Conservation (phyloP, 2,888 invertebrate species). For the Pollenia angustigena region DNA sequence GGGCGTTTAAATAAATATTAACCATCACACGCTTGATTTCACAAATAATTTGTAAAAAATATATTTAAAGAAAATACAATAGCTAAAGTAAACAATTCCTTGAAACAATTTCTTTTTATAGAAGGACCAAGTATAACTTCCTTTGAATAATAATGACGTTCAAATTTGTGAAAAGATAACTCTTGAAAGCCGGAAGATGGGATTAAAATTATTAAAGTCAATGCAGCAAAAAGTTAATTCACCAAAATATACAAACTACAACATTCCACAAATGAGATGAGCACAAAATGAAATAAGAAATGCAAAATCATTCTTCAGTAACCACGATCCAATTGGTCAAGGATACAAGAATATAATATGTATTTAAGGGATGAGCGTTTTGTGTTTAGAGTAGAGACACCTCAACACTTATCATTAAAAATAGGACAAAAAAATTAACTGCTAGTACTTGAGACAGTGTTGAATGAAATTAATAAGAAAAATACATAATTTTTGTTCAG, state of each 20-base stretch:
- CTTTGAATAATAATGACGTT: slow-evolving; percentile 68
- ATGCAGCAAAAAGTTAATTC: slow-evolving; percentile 82
- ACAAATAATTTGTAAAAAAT: slow-evolving; percentile 27
- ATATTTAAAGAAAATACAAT: slow-evolving; percentile 19
- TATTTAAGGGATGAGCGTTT: slow-evolving; percentile 53
- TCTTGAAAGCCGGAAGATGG: slow-evolving; percentile 73
- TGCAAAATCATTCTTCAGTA: slow-evolving; percentile 55
- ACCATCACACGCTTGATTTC: slow-evolving; percentile 47
- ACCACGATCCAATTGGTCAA: slow-evolving; percentile 65
- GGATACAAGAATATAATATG: not conserved
- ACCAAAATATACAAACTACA: slow-evolving; percentile 72
- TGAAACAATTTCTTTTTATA: not conserved
- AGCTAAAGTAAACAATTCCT: slow-evolving; percentile 35
- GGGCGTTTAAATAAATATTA: slow-evolving; percentile 36
- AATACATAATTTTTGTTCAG: slow-evolving; percentile 68
- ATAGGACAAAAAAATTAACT: slow-evolving; percentile 42
- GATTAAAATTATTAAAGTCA: slow-evolving; percentile 78
- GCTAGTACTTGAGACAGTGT: slow-evolving; percentile 73
- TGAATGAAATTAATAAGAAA: slow-evolving; percentile 81
- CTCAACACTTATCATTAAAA: slow-evolving; percentile 11
- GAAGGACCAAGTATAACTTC: slow-evolving; percentile 35
- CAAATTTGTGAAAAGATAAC: slow-evolving; percentile 18
- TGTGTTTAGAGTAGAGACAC: slow-evolving; percentile 1
- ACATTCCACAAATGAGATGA: not conserved
- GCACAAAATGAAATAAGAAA: slow-evolving; percentile 25